Evolutionary conservation across 2,888 invertebrate species (phyloP).

Genomic region (Drosophila barbarae): DNA sequence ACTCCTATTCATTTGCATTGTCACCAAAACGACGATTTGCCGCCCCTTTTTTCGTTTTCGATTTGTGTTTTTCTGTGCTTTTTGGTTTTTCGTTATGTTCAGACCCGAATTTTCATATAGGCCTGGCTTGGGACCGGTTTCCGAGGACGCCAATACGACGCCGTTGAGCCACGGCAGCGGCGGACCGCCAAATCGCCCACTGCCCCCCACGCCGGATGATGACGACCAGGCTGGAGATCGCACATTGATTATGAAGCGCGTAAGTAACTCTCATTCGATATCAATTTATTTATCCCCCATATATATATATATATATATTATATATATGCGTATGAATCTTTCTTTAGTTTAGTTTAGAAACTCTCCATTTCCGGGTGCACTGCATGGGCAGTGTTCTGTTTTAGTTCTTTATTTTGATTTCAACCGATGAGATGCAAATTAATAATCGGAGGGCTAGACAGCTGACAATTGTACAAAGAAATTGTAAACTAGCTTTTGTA

Average conservation of each 20-base stretch:
- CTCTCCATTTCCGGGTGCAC: neutral
- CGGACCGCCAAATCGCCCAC: conserved; percentile 93
- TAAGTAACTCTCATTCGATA: conserved; percentile 81
- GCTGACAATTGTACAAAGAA: conserved; percentile 61
- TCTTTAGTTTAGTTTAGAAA: conserved; percentile 42
- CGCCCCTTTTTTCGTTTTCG: conserved; percentile 40
- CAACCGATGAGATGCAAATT: conserved; percentile 25
- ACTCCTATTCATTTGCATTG: conserved; percentile 36
- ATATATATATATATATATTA: neutral
- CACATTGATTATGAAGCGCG: conserved; percentile 95
- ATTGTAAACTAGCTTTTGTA: conserved; percentile 62
- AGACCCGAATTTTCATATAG: conserved; percentile 92
- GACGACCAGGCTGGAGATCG: conserved; percentile 90
- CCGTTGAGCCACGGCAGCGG: conserved; percentile 80
- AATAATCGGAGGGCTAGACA: conserved; percentile 9
- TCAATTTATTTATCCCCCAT: conserved; percentile 37
- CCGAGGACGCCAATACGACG: conserved; percentile 80
- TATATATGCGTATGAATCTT: conserved; percentile 33
- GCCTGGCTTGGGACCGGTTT: conserved; percentile 85
- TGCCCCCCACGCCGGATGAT: conserved; percentile 97
- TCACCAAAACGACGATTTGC: conserved; percentile 42
- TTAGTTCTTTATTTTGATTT: conserved; percentile 38
- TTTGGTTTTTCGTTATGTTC: conserved; percentile 74
- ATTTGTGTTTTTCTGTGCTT: conserved; percentile 38
- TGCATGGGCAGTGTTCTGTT: conserved; percentile 1